Percentiles rank a stretch among this genome's conserved stretches.
Conservation (phyloP, 2,888 invertebrate species). For the Marronus borbonicus region DNA sequence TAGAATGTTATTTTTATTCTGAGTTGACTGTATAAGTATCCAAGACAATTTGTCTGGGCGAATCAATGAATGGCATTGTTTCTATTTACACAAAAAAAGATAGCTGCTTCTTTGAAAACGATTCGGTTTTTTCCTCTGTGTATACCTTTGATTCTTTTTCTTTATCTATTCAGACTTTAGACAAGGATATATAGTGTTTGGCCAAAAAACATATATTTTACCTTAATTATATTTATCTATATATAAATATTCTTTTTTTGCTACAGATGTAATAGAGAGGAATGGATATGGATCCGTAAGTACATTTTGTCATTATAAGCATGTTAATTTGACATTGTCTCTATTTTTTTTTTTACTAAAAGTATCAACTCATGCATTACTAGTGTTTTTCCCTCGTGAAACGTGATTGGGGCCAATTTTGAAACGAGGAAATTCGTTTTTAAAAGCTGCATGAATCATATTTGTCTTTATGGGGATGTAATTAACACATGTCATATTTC, state of each 20-base stretch:
- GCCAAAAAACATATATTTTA: no score
- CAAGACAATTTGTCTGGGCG: no score
- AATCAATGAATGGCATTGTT: no score
- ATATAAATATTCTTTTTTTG: slow-evolving; percentile 11
- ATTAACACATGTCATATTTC: slow-evolving; percentile 30
- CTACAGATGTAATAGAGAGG: neutral
- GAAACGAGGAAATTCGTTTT: neutral
- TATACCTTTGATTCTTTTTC: no score
- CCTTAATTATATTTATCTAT: neutral
- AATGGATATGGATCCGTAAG: neutral
- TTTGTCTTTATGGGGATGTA: slow-evolving; percentile 7
- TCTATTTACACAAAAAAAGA: no score
- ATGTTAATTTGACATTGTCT: neutral
- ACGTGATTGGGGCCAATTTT: neutral
- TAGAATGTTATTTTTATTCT: neutral
- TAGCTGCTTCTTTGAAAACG: no score
- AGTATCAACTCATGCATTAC: neutral
- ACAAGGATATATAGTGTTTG: no score
- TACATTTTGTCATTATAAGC: neutral
- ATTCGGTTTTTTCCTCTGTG: no score
- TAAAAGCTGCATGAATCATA: slow-evolving; percentile 5
- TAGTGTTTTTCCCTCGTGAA: neutral
- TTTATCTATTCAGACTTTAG: no score
- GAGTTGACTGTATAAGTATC: no score
- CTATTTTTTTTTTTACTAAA: no score